Evolutionary conservation across 2,797 vertebrate genomes (phyloP).

Genomic region (Ctenopoma multispine): DNA sequence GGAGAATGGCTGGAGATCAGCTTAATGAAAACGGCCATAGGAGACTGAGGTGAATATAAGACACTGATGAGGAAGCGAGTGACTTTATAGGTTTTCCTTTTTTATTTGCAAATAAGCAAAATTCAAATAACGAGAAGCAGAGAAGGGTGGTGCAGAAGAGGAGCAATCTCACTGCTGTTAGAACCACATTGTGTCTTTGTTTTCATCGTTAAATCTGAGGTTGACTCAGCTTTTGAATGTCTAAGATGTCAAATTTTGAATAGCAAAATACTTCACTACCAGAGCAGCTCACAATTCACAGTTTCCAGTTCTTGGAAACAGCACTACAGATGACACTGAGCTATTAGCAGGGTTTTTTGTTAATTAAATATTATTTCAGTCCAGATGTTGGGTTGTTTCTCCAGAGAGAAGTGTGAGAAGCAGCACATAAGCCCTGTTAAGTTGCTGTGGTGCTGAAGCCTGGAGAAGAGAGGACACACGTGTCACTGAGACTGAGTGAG

Average conservation of each 20-base stretch:
- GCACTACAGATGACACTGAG: neutral
- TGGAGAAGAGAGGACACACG: slow-evolving; percentile 57
- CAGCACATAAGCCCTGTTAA: slow-evolving; percentile 9
- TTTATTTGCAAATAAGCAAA: neutral
- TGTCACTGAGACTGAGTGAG: slow-evolving; percentile 55
- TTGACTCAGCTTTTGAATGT: neutral
- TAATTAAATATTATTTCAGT: neutral
- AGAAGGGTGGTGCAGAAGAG: neutral
- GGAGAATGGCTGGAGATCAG: slow-evolving; percentile 13
- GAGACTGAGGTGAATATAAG: neutral
- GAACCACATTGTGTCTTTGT: neutral
- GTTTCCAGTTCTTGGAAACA: neutral
- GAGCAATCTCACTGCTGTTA: too few relatives aligned
- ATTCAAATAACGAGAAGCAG: neutral
- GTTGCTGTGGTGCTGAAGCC: slow-evolving; percentile 3
- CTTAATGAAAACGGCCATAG: neutral
- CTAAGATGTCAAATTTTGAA: too few relatives aligned
- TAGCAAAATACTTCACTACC: too few relatives aligned
- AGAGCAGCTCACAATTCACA: too few relatives aligned
- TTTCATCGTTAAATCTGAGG: too few relatives aligned
- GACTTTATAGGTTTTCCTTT: neutral
- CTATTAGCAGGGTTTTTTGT: neutral
- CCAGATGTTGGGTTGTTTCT: slow-evolving; percentile 39
- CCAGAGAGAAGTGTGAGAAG: slow-evolving; percentile 13
- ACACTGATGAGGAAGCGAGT: neutral